Evolutionary conservation across 2,888 invertebrate species (phyloP).

Genomic region (Hypomecis atomaria): DNA sequence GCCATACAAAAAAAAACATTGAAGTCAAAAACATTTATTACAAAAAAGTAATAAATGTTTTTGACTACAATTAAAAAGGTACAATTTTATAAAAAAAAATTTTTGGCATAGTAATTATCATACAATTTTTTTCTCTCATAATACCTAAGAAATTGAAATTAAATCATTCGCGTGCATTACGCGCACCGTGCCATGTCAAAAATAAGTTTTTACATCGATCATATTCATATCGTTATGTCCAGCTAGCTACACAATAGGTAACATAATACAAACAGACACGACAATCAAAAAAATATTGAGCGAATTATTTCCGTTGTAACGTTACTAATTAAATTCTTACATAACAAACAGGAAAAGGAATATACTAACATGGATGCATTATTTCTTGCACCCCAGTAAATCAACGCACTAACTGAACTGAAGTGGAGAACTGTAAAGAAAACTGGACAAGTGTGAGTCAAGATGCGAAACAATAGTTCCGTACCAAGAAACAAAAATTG

Average conservation of each 20-base stretch:
- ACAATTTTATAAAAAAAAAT: no score
- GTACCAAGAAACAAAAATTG: background rate
- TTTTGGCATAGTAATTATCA: no score
- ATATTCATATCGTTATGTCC: constrained; percentile 4
- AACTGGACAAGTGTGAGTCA: constrained; percentile 5
- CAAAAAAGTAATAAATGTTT: no score
- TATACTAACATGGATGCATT: constrained; percentile 26
- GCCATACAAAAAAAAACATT: no score
- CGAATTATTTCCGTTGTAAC: constrained; percentile 17
- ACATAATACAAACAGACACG: constrained; percentile 13
- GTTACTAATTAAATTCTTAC: constrained; percentile 33
- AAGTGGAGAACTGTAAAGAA: constrained; percentile 43
- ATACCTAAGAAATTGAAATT: no score
- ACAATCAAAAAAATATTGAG: constrained; percentile 15
- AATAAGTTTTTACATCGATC: constrained; percentile 9
- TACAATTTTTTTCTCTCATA: no score
- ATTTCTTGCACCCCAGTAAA: constrained; percentile 42
- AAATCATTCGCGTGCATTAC: no score
- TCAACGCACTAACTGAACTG: constrained; percentile 34
- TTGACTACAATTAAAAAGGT: no score
- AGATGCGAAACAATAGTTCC: background rate
- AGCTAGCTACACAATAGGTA: no score
- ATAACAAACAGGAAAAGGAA: constrained; percentile 40
- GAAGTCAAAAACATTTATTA: no score
- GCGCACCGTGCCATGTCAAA: no score